These are phyloP conservation scores for Bombus polaris DNA, from an alignment of 1,140 invertebrate species.

Conservation along the genomic window DNA sequence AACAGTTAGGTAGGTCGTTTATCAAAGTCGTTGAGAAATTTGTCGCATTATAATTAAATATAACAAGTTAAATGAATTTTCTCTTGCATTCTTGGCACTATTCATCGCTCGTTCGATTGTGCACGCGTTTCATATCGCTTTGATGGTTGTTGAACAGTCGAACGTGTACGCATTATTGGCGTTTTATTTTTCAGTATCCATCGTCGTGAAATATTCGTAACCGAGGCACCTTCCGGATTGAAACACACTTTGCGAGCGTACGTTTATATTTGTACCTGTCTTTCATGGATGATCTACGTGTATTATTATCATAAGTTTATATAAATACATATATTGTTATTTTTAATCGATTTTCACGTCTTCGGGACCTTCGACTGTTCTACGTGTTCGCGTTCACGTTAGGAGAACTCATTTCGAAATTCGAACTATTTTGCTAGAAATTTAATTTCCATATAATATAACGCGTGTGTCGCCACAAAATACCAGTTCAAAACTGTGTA, in stretches of 20 bases:
- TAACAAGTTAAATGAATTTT: not conserved
- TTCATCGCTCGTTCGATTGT: not conserved
- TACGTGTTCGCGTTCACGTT: not conserved
- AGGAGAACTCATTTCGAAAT: not conserved
- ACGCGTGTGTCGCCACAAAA: too few species aligned
- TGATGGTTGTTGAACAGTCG: not conserved
- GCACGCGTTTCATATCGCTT: conserved; percentile 10
- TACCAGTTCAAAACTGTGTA: not conserved
- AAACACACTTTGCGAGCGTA: conserved; percentile 15
- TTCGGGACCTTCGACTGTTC: not conserved
- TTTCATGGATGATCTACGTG: conserved; percentile 40
- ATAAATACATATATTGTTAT: conserved; percentile 61
- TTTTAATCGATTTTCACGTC: conserved; percentile 29
- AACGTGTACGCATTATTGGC: conserved; percentile 27
- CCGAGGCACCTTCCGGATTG: conserved; percentile 23
- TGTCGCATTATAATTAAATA: not conserved
- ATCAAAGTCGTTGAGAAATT: not conserved
- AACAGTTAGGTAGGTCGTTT: not conserved
- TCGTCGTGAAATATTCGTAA: conserved; percentile 73
- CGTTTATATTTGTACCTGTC: conserved; percentile 53
- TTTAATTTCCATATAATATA: not conserved
- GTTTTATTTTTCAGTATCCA: conserved; percentile 74
- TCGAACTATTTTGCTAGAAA: not conserved
- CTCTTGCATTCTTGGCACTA: not conserved
- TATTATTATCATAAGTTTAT: conserved; percentile 57